Evolutionary conservation across 2,113 vertebrate genomes (phyloP).

Genomic region (Xiphophorus maculatus): DNA sequence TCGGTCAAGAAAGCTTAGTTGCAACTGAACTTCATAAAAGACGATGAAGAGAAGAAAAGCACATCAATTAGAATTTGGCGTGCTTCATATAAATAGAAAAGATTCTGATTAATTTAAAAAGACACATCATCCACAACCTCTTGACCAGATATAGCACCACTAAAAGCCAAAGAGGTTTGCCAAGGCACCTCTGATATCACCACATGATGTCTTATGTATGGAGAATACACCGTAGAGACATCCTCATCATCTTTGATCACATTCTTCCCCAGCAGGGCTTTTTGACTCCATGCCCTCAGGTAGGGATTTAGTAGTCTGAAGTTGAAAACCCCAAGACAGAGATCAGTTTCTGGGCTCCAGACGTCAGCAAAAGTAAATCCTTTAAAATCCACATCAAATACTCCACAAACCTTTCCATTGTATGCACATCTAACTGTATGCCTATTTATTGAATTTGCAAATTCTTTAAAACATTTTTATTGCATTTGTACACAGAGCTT

Average conservation of each 20-base stretch:
- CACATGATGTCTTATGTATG: background rate
- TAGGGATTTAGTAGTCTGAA: background rate
- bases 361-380: too few species aligned
- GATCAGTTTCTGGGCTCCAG: too few species aligned
- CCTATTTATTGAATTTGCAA: too few species aligned
- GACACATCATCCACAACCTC: background rate
- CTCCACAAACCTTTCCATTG: too few species aligned
- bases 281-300: background rate
- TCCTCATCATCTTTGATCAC: background rate
- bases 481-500: too few species aligned
- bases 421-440: too few species aligned
- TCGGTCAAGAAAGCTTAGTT: background rate
- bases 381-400: too few species aligned
- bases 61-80: too few species aligned
- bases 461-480: too few species aligned
- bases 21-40: background rate
- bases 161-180: background rate
- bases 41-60: background rate
- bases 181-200: background rate
- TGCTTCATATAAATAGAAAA: background rate
- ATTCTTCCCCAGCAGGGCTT: background rate
- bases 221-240: background rate
- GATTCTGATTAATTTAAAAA: background rate
- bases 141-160: background rate
- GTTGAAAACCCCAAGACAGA: background rate